A percentile compares a stretch with the other conserved stretches of the same genome.
phyloP scores from a whole-genome alignment of 2,113 vertebrate genomes.

The Dendrocopos noguchii region DNA sequence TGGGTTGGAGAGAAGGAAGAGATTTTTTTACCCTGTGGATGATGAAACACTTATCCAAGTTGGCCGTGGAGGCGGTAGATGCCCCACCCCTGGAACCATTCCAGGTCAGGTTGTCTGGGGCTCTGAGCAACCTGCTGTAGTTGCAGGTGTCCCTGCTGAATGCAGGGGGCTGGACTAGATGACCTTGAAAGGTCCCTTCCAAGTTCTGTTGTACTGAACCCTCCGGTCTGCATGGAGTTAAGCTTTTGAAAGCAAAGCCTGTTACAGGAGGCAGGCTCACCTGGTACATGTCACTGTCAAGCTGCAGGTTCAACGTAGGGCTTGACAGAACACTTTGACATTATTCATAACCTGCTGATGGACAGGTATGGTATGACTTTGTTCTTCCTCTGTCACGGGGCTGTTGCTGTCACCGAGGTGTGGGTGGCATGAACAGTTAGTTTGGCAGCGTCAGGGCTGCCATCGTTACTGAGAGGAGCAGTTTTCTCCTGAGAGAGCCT shows the following conservation, averaged over 20 bases:
- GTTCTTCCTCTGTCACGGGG: neutral
- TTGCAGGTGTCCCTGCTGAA: no score
- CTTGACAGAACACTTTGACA: neutral
- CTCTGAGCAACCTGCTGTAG: no score
- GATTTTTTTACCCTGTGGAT: no score
- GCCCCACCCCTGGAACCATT: no score
- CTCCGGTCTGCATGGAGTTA: accelerated
- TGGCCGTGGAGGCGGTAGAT: no score
- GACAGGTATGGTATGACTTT: accelerated
- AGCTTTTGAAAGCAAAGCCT: neutral
- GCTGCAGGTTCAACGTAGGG: neutral
- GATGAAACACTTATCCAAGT: no score
- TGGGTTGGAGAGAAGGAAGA: no score
- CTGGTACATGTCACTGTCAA: accelerated
- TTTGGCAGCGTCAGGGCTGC: neutral
- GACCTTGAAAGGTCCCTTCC: no score
- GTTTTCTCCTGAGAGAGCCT: neutral
- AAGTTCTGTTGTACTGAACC: neutral
- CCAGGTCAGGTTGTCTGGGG: no score
- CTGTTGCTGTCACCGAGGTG: neutral
- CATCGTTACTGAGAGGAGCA: neutral
- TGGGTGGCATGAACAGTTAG: neutral
- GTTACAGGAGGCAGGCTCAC: neutral
- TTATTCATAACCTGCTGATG: neutral
- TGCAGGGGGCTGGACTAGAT: no score